Conservation (phyloP, 2,888 invertebrate genomes). For the Liposcelis brunnea region DNA sequence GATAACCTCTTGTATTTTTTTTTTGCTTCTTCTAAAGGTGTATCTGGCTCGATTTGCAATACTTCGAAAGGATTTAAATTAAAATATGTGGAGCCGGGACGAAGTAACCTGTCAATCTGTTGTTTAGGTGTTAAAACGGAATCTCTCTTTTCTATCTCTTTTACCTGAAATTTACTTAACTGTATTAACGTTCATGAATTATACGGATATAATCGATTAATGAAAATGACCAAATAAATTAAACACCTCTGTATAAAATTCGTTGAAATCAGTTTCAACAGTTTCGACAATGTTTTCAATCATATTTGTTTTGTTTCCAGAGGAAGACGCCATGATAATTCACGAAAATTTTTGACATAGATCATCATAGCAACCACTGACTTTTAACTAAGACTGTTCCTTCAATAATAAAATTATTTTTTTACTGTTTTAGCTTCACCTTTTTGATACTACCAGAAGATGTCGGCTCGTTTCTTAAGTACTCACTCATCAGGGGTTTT, state of each 20-base stretch:
- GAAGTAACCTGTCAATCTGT: constrained; percentile 87
- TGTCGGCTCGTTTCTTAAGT: too few relatives aligned
- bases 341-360: too few relatives aligned
- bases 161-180: constrained; percentile 50
- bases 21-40: constrained; percentile 78
- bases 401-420: too few relatives aligned
- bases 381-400: too few relatives aligned
- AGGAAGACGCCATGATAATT: neutral
- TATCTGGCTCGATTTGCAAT: constrained; percentile 78
- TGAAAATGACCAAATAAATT: neutral
- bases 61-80: constrained; percentile 95
- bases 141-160: constrained; percentile 95
- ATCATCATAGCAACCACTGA: too few relatives aligned
- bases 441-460: too few relatives aligned
- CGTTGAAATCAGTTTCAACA: constrained; percentile 52
- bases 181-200: neutral
- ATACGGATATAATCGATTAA: neutral
- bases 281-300: constrained; percentile 29
- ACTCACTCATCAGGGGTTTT: too few relatives aligned
- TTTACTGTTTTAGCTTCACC: too few relatives aligned
- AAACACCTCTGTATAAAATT: constrained; percentile 64
- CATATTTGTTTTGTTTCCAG: neutral
- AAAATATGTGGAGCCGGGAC: constrained; percentile 96
- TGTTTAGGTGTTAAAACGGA: constrained; percentile 90
- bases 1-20: constrained; percentile 92